These are phyloP conservation scores for Toxotes lorentzi DNA, from an alignment of 2,797 vertebrate genomes.

Conservation along the genomic window DNA sequence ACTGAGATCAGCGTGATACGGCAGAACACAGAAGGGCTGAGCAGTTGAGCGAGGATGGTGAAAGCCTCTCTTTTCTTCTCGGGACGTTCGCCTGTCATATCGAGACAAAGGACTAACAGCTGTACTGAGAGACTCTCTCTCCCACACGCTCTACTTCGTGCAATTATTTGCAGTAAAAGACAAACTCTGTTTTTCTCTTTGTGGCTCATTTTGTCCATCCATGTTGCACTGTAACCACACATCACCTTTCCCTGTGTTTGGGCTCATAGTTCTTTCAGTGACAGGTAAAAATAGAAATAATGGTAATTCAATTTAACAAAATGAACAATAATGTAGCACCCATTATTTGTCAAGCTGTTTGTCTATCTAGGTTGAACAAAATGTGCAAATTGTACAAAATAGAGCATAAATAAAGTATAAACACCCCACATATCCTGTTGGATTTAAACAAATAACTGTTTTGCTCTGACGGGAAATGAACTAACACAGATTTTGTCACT, in stretches of 20 bases:
- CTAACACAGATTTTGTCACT: background rate
- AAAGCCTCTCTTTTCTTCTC: slow-evolving; percentile 42
- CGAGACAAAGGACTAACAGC: slow-evolving; percentile 49
- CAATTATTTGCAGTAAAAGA: slow-evolving; percentile 32
- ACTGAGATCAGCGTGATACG: slow-evolving; percentile 50
- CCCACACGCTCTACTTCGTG: background rate
- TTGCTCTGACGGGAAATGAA: background rate
- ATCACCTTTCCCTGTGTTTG: background rate
- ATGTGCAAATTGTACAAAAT: background rate
- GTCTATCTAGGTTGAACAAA: background rate
- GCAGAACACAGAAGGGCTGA: slow-evolving; percentile 39
- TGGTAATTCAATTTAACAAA: background rate
- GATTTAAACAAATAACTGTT: slow-evolving; percentile 9
- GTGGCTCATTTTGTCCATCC: background rate
- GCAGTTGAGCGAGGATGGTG: slow-evolving; percentile 29
- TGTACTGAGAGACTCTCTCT: slow-evolving; percentile 24
- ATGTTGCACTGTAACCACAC: background rate
- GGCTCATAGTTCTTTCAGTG: background rate
- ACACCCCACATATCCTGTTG: background rate
- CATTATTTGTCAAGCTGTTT: background rate
- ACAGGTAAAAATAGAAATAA: background rate
- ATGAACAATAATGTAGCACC: background rate
- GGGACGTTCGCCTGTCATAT: slow-evolving; percentile 39
- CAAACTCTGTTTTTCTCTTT: background rate
- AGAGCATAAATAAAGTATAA: background rate